phyloP scores from a whole-genome alignment of 1,140 invertebrate species.

The Yoshiicerus persimilis region DNA sequence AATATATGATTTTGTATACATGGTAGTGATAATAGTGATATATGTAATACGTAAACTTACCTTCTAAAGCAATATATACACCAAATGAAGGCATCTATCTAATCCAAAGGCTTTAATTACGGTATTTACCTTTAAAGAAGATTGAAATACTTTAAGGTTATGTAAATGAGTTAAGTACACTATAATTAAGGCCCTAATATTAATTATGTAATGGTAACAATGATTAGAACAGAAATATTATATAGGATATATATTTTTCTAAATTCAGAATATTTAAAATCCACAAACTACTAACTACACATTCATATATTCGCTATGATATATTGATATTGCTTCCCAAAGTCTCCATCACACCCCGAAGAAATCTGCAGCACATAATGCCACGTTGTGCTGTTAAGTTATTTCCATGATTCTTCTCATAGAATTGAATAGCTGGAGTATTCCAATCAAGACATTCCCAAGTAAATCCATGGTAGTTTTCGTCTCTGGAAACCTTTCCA shows the following conservation, averaged over 20 bases:
- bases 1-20: too few relatives aligned
- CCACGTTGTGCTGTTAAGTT: conserved; percentile 68
- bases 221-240: background rate
- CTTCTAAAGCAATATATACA: too few relatives aligned
- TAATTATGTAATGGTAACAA: background rate
- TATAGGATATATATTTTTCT: background rate
- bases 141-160: background rate
- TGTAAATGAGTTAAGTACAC: background rate
- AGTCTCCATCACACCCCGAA: conserved; percentile 47
- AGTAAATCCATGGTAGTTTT: conserved; percentile 64
- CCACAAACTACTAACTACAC: too few relatives aligned
- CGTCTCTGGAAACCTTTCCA: conserved; percentile 61
- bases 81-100: too few relatives aligned
- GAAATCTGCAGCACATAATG: conserved; percentile 71
- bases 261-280: background rate
- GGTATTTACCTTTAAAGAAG: background rate
- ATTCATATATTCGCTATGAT: too few relatives aligned
- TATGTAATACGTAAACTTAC: too few relatives aligned
- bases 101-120: too few relatives aligned
- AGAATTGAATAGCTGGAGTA: conserved; percentile 70
- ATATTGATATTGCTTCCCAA: background rate
- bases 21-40: too few relatives aligned
- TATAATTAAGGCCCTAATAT: background rate
- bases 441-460: conserved; percentile 84
- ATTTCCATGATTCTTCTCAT: conserved; percentile 66